Evolutionary conservation across 2,888 invertebrate genomes (phyloP).

Genomic region (Dolomedes plantarius): DNA sequence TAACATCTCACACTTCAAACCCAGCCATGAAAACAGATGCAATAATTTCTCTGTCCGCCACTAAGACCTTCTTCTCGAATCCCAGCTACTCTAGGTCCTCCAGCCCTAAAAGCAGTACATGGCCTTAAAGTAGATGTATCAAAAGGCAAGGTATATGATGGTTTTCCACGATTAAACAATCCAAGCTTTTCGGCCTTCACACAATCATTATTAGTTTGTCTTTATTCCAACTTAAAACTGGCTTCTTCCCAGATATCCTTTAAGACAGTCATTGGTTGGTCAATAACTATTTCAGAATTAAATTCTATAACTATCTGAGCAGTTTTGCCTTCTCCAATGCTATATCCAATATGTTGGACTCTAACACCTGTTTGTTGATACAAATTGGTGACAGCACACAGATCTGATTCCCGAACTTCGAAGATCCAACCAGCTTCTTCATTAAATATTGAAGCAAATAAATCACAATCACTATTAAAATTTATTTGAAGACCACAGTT

Average conservation of each 20-base stretch:
- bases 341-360: conserved; percentile 80
- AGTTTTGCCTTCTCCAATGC: conserved; percentile 22
- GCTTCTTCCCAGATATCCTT: conserved; percentile 96
- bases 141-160: conserved; percentile 85
- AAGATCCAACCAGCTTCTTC: conserved; percentile 92
- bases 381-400: conserved; percentile 81
- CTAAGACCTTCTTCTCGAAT: conserved; percentile 97
- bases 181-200: conserved; percentile 87
- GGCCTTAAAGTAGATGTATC: conserved; percentile 66
- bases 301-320: conserved; percentile 24
- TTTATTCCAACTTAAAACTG: conserved; percentile 90
- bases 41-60: conserved; percentile 95
- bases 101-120: conserved; percentile 13
- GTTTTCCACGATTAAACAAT: conserved; percentile 83
- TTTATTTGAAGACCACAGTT: conserved; percentile 83
- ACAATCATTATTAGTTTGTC: conserved; percentile 88
- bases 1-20: conserved; percentile 92
- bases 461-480: conserved; percentile 75
- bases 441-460: conserved; percentile 84
- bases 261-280: conserved; percentile 80
- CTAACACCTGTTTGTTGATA: conserved; percentile 82
- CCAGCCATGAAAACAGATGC: conserved; percentile 91
- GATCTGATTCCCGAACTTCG: conserved; percentile 82
- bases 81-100: conserved; percentile 86
- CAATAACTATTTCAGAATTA: conserved; percentile 31